phyloP scores from a whole-genome alignment of 2,888 invertebrate species.

The Lacanobia oleracea region DNA sequence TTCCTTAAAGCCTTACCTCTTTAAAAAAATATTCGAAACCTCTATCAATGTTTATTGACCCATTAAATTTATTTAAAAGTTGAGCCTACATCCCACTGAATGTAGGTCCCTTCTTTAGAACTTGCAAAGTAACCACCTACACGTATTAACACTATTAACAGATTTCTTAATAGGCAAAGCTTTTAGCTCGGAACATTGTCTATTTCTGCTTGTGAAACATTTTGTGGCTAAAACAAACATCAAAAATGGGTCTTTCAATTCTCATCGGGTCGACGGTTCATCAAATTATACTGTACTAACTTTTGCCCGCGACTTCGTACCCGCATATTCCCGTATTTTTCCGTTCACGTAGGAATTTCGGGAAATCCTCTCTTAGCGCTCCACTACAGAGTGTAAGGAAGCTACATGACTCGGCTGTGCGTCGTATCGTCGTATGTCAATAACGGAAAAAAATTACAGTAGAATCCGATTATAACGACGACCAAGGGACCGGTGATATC shows the following conservation, averaged over 20 bases:
- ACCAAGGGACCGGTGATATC: too few relatives aligned
- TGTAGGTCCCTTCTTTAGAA: constrained; percentile 5
- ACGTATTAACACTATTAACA: constrained; percentile 20
- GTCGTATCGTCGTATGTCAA: too few relatives aligned
- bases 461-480: too few relatives aligned
- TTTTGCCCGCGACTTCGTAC: too few relatives aligned
- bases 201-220: constrained; percentile 1
- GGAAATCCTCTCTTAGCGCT: too few relatives aligned
- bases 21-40: background rate
- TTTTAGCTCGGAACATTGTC: constrained; percentile 17
- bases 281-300: too few relatives aligned
- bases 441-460: too few relatives aligned
- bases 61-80: constrained; percentile 6
- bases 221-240: background rate
- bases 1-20: too few relatives aligned
- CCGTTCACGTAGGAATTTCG: too few relatives aligned
- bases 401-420: too few relatives aligned
- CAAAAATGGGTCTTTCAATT: background rate
- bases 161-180: constrained; percentile 6
- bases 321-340: too few relatives aligned
- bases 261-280: background rate
- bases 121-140: constrained; percentile 37
- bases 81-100: background rate
- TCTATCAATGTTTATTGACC: constrained; percentile 8
- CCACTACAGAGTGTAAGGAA: too few relatives aligned